Percentiles rank a stretch among this genome's conserved stretches.
phyloP scores from a whole-genome alignment of 2,888 invertebrate genomes.

The Sepioteuthis lessoniana region DNA sequence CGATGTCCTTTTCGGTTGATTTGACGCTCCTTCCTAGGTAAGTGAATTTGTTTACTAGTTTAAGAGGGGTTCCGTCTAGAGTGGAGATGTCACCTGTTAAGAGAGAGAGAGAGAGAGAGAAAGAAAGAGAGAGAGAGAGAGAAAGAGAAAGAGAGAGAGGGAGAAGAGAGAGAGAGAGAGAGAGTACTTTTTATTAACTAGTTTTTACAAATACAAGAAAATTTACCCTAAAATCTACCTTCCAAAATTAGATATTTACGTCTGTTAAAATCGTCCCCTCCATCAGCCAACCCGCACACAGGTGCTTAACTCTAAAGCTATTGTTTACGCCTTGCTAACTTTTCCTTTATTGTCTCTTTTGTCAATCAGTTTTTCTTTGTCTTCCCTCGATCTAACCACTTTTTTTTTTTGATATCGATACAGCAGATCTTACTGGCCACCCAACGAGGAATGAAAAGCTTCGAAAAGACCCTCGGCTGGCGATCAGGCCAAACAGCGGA shows the following conservation, averaged over 20 bases:
- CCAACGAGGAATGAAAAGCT: background rate
- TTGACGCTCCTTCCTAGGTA: no score
- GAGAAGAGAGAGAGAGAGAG: no score
- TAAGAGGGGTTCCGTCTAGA: no score
- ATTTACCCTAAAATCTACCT: background rate
- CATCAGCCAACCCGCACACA: background rate
- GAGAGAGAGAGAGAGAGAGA: no score
- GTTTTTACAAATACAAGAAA: background rate
- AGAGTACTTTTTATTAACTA: no score
- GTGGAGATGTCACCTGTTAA: no score
- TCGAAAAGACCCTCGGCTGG: background rate
- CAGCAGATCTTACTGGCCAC: background rate
- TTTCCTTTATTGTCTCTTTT: background rate
- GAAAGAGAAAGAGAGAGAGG: no score
- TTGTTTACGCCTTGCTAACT: background rate
- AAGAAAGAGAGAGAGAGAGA: no score
- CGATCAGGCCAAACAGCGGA: background rate
- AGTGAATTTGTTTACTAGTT: no score
- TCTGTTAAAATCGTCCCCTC: background rate
- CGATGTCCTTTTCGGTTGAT: no score
- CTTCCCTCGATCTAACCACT: background rate
- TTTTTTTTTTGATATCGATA: background rate
- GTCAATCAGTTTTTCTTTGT: background rate
- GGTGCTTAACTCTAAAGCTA: no score
- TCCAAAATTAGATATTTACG: background rate